Base-by-base conservation (phyloP, 2,113 vertebrate species). In the Ochotona curzoniae region DNA sequence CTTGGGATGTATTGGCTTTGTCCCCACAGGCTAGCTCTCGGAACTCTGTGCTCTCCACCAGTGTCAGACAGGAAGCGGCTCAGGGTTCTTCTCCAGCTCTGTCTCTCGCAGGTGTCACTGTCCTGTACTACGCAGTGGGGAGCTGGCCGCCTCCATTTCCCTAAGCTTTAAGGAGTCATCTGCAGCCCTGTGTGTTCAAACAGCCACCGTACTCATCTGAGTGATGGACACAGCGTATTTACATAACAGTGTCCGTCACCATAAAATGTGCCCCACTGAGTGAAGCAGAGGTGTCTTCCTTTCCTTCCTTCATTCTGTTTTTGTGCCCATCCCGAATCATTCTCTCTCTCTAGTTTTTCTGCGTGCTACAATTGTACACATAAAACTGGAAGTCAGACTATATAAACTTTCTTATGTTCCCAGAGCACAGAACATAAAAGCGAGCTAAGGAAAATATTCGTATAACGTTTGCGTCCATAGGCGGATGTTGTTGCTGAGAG, bases 151-250 rank as follows among this genome's bases (percentile, higher is more conserved):
- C 35, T 0, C 12, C 0, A 9, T 30, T 32, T 75, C 30, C 64
- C 28, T 30, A 75, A 64, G 47, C 83, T 57, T n/a, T 14, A 81
- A 95, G 71, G 49, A 67, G 20, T 51, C 79, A 35, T 67, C 63
- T 28, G 26, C 8, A 38, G 0, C 28, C 7, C 81, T 0, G 0
- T 0, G 0, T 17, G 38, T 25, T 28, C 1, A 70, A 60, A 61
- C 9, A 21, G 66, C 9, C 1, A 70, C 49, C 75, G 28, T 44
- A 35, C 5, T 28, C 0, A 0, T 70, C 63, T 81, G 23, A 28
- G 47, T 20, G 79, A 38, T 18, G 2, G 70, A 51, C 2, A 18
- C 57, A 26, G 64, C 28, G 4, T 18, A 74, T 32, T 83, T 78
- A 61, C 14, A 83, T 35, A 57, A 44, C 90, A 76, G 26, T 5